Base-by-base conservation (phyloP, 2,888 invertebrate species). In the Notodonta ziczac region DNA sequence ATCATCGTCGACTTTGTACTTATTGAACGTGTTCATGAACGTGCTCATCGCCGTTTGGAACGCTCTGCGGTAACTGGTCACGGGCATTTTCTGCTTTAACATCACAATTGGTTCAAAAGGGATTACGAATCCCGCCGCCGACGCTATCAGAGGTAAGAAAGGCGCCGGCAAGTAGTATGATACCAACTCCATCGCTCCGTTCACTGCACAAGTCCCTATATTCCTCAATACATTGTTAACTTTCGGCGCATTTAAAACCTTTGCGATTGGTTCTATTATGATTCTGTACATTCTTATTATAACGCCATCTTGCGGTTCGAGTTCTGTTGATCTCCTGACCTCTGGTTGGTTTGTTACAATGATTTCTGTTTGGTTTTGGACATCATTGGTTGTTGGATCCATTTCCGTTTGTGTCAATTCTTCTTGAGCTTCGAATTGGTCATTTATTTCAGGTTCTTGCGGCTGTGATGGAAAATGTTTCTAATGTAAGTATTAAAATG, bases 41-140 rank as follows among this genome's bases (percentile, higher is more conserved):
- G 85, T 80, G 50, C 81, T 80, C 0, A 93, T 73, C 5, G 92
- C 93, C 24, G 85, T 86, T 55, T 82, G 83, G 1, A 93, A 82
- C 0, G 93, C 93, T 70, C 92, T 78, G 57, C 91, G 85, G 46
- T 93, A 93, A 56, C 89, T 92, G 0, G 88, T 83, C 0, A 92
- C 90, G 1, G 93, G 93, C 86, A 93, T 89, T 70, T 73, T 86
- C 46, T 91, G 81, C 64, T 84, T 81, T 1, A 93, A 59, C 77
- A 85, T 84, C 0, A 92, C 88, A 0, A 93, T 85, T 44, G 93
- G 93, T 60, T 93, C 93, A 63, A 91, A 93, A 0, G 93, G 93
- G 66, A 93, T 91, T 0, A 92, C 57, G 75, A 89, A 82, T 0
- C 92, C 91, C 0, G 93, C 93, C 6, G 85, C 88, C 10, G 90